Evolutionary conservation across 2,888 invertebrate species (phyloP), one percentile per base, ranked within the genome.

Genomic region (Eupithecia dodoneata): DNA sequence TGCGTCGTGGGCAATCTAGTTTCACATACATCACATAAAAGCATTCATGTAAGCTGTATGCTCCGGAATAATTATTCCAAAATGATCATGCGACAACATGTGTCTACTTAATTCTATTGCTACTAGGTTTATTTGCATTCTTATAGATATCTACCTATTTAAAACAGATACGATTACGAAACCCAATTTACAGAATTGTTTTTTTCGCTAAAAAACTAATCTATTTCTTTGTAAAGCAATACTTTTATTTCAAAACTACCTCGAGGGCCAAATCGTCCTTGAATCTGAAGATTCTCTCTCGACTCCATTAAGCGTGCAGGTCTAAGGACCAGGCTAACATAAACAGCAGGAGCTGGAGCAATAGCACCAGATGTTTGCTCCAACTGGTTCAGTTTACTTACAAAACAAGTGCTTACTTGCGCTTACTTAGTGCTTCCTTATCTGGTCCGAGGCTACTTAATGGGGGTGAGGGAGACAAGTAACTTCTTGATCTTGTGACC

Each of bases 341-440:
- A 79, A 76, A 75, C 76, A 71, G 59, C 30, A 49, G 72, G 67
- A 76, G 77, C 71, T 77, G 49, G 52, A 72, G 55, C 70, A 73
- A 76, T 77, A 77, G 75, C 77, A 77, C 69, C 77, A 77, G 72
- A 72, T 77, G 77, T 77, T 77, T 73, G 55, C 76, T 44, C 41
- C 10, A 63, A 63, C 30, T 63, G 18, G 15, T 72, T 59, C 63
- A 70, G 69, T 74, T 78, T 52, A 59, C 73, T 67, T 75, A 75
- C 71, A 73, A 71, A 73, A 75, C 55, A 67, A 66, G 15, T 65
- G 41, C 52, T 52, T 52, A 47, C 47, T 47, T 47, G 67, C 5
- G 44, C 44, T 63, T 65, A 77, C 74, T 77, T 66, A 72, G 63
- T 3, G 67, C n/a, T 15, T 41, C 9, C 44, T 44, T 66, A 66